A percentile compares a stretch with the other conserved stretches of the same genome.
Evolutionary conservation across 2,888 invertebrate species (phyloP).

Genomic region (Zelleria hepariella): DNA sequence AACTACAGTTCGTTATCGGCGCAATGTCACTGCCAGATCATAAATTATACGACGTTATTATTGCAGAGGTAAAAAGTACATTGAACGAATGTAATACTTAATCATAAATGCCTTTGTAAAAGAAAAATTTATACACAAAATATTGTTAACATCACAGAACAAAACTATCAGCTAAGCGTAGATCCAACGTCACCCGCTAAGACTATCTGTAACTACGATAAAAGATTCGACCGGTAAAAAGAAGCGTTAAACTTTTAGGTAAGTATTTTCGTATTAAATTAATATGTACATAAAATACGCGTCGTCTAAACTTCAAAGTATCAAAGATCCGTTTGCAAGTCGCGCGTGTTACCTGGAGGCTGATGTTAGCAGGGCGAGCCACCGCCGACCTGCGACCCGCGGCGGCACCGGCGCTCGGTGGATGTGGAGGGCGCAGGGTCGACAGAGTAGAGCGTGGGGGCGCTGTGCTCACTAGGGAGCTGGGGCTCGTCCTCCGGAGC

Average conservation of each 20-base stretch:
- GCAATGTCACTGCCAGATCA: background rate
- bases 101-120: slow-evolving; percentile 37
- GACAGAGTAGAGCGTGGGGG: background rate
- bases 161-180: slow-evolving; percentile 48
- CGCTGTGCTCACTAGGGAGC: slow-evolving; percentile 7
- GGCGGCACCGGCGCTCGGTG: background rate
- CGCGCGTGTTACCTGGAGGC: background rate
- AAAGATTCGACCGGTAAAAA: slow-evolving; percentile 7
- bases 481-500: slow-evolving; percentile 30
- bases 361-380: background rate
- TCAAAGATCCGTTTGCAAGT: background rate
- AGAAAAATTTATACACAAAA: slow-evolving; percentile 31
- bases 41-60: slow-evolving; percentile 9
- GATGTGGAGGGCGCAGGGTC: slow-evolving; percentile 5
- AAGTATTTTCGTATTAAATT: slow-evolving; percentile 6
- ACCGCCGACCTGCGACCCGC: background rate
- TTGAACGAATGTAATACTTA: slow-evolving; percentile 26
- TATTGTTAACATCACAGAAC: slow-evolving; percentile 61
- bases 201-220: slow-evolving; percentile 1
- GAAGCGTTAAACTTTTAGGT: slow-evolving; percentile 4
- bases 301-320: slow-evolving; percentile 7
- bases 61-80: slow-evolving; percentile 14
- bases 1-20: background rate
- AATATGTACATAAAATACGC: slow-evolving; percentile 16
- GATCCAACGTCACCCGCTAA: slow-evolving; percentile 12